These are phyloP conservation scores for Archaeoteleia sp. DNA, from an alignment of 2,888 invertebrate genomes.

Conservation along the genomic window DNA sequence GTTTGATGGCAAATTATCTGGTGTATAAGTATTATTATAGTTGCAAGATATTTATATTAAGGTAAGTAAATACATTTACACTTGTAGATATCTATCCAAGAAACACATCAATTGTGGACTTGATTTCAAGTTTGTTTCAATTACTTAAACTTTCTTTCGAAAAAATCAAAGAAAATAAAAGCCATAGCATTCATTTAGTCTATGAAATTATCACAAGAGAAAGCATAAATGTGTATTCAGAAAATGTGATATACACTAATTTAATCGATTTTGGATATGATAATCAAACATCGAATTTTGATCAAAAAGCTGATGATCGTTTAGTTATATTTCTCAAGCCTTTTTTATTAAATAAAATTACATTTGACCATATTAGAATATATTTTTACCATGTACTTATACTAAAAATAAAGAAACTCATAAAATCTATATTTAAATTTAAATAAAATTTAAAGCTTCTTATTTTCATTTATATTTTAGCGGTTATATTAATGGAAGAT, in stretches of 20 bases:
- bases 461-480: no score
- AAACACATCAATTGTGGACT: constrained; percentile 34
- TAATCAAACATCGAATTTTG: neutral
- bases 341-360: neutral
- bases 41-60: neutral
- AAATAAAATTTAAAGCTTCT: no score
- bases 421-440: neutral
- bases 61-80: neutral
- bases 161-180: constrained; percentile 22
- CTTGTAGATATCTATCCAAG: constrained; percentile 25
- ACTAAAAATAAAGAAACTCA: neutral
- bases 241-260: constrained; percentile 36
- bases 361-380: neutral
- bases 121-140: constrained; percentile 27
- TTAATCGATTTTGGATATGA: constrained; percentile 41
- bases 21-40: neutral
- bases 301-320: neutral
- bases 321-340: neutral
- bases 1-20: constrained; percentile 3
- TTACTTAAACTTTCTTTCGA: constrained; percentile 20
- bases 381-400: neutral
- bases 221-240: constrained; percentile 29
- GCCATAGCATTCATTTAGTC: constrained; percentile 35
- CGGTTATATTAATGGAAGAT: neutral
- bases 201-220: constrained; percentile 42